Base-by-base conservation (phyloP, 2,797 vertebrate genomes). In the Sparus aurata region DNA sequence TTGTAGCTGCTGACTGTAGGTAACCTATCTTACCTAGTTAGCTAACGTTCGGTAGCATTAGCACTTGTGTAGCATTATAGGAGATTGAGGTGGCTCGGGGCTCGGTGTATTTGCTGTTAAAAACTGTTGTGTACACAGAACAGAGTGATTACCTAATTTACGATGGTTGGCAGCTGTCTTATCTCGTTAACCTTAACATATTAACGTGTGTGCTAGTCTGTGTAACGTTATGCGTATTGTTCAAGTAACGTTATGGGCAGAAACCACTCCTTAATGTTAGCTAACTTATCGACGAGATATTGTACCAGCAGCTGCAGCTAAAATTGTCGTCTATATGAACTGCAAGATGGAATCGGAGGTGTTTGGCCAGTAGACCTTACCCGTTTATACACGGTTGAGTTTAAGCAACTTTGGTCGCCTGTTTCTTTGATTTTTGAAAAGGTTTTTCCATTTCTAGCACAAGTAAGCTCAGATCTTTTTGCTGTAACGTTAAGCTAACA, bases 251-350 rank as follows among this genome's bases (percentile, higher is more conserved):
- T n/a, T n/a, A 60, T 15, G 13, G 46, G 17, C 47, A 43, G 30
- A 88, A 77, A 82, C 85, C 89, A 61, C 77, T 86, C 84, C 75
- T 85, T 79, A 38, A 67, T 54, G 45, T 71, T 79, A 73, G 77
- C 80, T 18, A n/a, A n/a, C n/a, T n/a, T n/a, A 11, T 60, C 71
- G 76, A 78, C 72, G 45, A 55, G 27, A 69, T 16, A 2, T 55
- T 50, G 72, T n/a, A 57, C 16, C 20, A 71, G 47, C 38, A 38
- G 52, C 52, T 54, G 59, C 20, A 49, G 45, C 20, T 46, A 8
- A 62, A 79, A 52, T 73, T 45, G 54, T 63, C 38, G 27, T 52
- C 41, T 46, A 22, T 27, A 0, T 46, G 34, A 69, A 84, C 47
- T 62, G 54, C 18, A 27, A 5, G 30, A 23, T 3, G 13, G 6